phyloP scores from a whole-genome alignment of 2,797 vertebrate species.

The Zalophus californianus region DNA sequence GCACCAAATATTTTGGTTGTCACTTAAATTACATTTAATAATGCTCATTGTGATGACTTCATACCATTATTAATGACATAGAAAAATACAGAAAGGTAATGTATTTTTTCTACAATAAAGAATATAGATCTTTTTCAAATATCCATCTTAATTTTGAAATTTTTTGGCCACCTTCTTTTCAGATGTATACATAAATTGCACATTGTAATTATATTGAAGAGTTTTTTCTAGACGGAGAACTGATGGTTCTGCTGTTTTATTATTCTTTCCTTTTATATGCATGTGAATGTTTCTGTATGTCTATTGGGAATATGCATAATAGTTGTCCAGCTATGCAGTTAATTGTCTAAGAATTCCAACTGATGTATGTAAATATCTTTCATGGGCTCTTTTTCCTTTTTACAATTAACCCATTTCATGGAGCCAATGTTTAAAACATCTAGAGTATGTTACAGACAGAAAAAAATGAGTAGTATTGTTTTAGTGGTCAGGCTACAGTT shows the following conservation, averaged over 20 bases:
- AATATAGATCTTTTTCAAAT: not conserved
- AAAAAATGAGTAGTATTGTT: not conserved
- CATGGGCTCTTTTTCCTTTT: not conserved
- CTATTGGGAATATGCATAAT: not conserved
- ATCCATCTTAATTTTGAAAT: not conserved
- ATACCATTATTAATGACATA: not conserved
- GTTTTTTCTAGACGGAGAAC: not conserved
- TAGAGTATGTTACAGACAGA: not conserved
- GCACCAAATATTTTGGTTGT: not conserved
- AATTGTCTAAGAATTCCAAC: not conserved
- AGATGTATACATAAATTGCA: not conserved
- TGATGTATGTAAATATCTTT: not conserved
- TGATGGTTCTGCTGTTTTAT: not conserved
- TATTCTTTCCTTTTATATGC: not conserved
- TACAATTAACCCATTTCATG: not conserved
- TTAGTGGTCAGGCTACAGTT: not conserved
- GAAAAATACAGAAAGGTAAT: not conserved
- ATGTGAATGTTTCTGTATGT: not conserved
- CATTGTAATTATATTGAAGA: not conserved
- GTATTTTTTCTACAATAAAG: not conserved
- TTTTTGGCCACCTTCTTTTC: not conserved
- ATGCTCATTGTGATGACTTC: not conserved
- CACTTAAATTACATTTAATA: not conserved
- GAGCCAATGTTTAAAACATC: not conserved
- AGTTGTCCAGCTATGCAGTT: not conserved